Evolutionary conservation across 2,888 invertebrate genomes (phyloP).

Genomic region (Monopis laevigella): DNA sequence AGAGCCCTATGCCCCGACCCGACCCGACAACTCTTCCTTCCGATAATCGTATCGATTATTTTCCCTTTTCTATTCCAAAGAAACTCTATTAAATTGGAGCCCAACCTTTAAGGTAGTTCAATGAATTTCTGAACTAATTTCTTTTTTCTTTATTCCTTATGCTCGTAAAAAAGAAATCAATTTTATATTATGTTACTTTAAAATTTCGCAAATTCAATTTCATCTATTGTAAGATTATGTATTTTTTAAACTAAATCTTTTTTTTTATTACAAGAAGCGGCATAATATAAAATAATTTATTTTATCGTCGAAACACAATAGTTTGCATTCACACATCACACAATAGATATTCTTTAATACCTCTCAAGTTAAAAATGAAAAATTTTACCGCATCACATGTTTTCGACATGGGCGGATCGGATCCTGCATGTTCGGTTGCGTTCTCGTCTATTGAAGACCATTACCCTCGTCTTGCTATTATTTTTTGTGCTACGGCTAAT

Average conservation of each 20-base stretch:
- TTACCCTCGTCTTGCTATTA: slow-evolving; percentile 43
- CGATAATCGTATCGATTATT: slow-evolving; percentile 47
- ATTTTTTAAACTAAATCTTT: no score
- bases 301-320: no score
- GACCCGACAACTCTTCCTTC: slow-evolving; percentile 34
- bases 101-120: no score
- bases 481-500: slow-evolving; percentile 57
- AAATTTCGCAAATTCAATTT: no score
- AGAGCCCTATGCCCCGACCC: slow-evolving; percentile 29
- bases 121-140: no score
- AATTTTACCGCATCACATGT: slow-evolving; percentile 48
- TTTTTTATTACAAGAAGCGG: no score
- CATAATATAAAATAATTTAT: no score
- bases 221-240: no score
- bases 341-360: slow-evolving; percentile 40
- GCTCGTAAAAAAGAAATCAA: no score
- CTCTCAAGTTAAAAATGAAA: slow-evolving; percentile 30
- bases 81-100: slow-evolving; percentile 12
- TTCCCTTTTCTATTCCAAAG: slow-evolving; percentile 26
- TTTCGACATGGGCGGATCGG: slow-evolving; percentile 40
- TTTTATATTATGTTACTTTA: no score
- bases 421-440: slow-evolving; percentile 38
- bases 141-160: no score
- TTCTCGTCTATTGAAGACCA: slow-evolving; percentile 42
- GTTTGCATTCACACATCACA: slow-evolving; percentile 45